Conservation (phyloP, 2,888 invertebrate species). For the Coecobrya sp. region DNA sequence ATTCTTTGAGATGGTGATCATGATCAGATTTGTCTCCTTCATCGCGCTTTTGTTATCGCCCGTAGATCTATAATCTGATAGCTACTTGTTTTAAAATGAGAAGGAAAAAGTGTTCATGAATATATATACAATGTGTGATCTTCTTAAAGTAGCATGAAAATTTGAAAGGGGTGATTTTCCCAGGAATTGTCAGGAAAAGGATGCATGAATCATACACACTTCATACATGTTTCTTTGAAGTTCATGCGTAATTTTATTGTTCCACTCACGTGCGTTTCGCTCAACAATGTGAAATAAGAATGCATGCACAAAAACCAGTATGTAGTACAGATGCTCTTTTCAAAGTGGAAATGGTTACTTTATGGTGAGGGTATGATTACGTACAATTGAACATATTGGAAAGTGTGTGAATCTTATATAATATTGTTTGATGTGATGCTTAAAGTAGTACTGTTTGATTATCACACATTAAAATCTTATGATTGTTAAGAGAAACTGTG, state of each 20-base stretch:
- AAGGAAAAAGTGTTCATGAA: neutral
- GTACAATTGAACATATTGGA: neutral
- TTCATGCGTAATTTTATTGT: slow-evolving; percentile 85
- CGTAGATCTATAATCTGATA: slow-evolving; percentile 51
- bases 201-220: slow-evolving; percentile 73
- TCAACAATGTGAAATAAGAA: neutral
- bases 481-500: slow-evolving; percentile 4
- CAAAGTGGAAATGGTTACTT: neutral
- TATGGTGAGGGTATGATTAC: neutral
- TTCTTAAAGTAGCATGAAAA: slow-evolving; percentile 57
- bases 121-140: neutral
- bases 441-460: neutral
- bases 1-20: slow-evolving; percentile 18
- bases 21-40: slow-evolving; percentile 59
- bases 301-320: slow-evolving; percentile 22
- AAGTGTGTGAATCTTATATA: neutral
- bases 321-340: slow-evolving; percentile 54
- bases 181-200: slow-evolving; percentile 62
- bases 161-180: slow-evolving; percentile 73
- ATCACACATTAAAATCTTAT: neutral
- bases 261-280: slow-evolving; percentile 85
- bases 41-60: slow-evolving; percentile 52
- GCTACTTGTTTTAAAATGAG: slow-evolving; percentile 38
- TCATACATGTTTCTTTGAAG: slow-evolving; percentile 43
- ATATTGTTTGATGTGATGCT: slow-evolving; percentile 8